Base-by-base conservation (phyloP, 2,888 invertebrate species). In the Sympetrum striolatum region DNA sequence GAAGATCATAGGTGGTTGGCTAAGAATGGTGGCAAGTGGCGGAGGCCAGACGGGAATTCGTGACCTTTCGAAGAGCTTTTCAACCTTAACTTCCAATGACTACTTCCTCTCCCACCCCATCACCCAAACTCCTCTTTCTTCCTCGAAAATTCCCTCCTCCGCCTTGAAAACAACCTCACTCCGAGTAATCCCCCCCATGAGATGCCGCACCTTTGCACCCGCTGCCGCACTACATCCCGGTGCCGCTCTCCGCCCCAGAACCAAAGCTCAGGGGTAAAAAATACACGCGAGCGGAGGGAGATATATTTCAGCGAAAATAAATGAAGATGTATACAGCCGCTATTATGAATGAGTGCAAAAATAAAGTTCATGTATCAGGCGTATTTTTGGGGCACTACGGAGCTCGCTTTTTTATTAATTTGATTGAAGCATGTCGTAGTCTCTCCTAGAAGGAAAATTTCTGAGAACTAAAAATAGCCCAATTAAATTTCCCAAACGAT, bases 11-110 rank as follows among this genome's bases (percentile, higher is more conserved):
- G 31, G 31, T 25, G 73, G 25, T 73, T 73, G 73, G n/a, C 10
- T 64, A 64, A 64, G 73, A 31, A 73, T 31, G 73, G 73, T 31
- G 73, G 73, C 31, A 25, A 31, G 22, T 18, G 25, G 73, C 25
- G 18, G n/a, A 73, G 73, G 25, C 73, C 25, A 31, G 25, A 25
- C 73, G 12, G 73, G 86, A 60, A 60, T 64, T 35, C 60, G 86
- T 86, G 86, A 86, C 86, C 64, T 86, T 86, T 86, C 60, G 18
- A 37, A 60, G 86, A 31, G 86, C 60, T 35, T 48, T 82, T n/a
- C 86, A 58, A 58, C 58, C 81, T 15, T 12, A 48, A 44, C 48
- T 48, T 48, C 48, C 82, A 35, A 82, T 35, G 82, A 82, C 82
- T 82, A 53, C 82, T 73, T 73, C 73, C 73, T 37, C 6, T 8